Conservation (phyloP, 2,113 vertebrate genomes). For the Eulemur rufifrons region DNA sequence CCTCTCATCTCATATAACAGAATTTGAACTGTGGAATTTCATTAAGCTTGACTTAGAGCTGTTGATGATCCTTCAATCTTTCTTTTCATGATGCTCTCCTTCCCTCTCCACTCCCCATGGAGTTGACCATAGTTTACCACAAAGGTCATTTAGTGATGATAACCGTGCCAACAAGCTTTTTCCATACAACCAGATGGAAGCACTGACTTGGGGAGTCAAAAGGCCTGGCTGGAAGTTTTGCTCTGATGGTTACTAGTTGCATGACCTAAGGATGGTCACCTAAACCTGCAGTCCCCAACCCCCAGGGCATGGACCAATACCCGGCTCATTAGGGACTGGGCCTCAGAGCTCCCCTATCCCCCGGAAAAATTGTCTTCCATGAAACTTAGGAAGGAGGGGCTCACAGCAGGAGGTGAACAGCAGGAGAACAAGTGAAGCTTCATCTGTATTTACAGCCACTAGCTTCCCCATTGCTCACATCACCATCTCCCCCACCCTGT, state of each 20-base stretch:
- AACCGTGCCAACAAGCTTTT: neutral
- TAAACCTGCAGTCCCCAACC: neutral
- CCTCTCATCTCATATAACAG: neutral
- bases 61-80: neutral
- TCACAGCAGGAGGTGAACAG: too few relatives aligned
- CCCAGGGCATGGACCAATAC: too few relatives aligned
- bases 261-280: neutral
- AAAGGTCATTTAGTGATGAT: neutral
- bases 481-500: too few relatives aligned
- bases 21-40: neutral
- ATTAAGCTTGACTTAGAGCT: neutral
- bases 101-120: neutral
- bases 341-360: too few relatives aligned
- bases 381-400: too few relatives aligned
- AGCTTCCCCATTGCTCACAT: too few relatives aligned
- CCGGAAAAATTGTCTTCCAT: too few relatives aligned
- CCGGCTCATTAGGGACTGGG: too few relatives aligned
- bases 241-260: neutral
- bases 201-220: neutral
- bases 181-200: neutral
- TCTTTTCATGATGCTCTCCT: neutral
- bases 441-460: too few relatives aligned
- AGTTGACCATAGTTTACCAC: neutral
- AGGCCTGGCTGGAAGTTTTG: neutral
- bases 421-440: too few relatives aligned